Evolutionary conservation across 2,797 vertebrate genomes (phyloP).

Genomic region (Lacerta viridis): DNA sequence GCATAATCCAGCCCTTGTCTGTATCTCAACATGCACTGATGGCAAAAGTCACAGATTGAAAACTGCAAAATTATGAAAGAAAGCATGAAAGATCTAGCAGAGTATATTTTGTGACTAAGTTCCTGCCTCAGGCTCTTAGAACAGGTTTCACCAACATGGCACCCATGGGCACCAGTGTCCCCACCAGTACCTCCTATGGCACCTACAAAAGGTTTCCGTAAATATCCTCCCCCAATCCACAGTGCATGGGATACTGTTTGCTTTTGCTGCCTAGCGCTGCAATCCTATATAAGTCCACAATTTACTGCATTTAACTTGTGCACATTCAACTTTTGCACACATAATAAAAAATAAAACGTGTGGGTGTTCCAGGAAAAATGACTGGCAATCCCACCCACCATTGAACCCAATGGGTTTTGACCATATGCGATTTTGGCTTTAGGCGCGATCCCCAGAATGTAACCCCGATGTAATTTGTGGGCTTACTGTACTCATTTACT

Average conservation of each 20-base stretch:
- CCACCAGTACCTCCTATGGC: no score
- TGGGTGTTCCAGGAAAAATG: no score
- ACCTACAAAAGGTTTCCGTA: no score
- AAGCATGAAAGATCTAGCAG: constrained; percentile 7
- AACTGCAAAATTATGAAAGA: constrained; percentile 17
- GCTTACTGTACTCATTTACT: neutral
- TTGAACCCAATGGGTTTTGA: no score
- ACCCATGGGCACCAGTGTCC: no score
- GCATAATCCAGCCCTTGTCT: neutral
- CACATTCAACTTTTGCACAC: no score
- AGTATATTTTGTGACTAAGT: neutral
- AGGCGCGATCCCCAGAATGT: neutral
- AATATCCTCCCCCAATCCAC: no score
- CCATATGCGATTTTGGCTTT: no score
- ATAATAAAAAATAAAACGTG: no score
- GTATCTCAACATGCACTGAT: neutral
- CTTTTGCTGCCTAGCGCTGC: neutral
- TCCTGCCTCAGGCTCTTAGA: neutral
- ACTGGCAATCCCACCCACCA: no score
- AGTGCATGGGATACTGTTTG: no score
- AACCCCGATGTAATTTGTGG: neutral
- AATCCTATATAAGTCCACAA: neutral
- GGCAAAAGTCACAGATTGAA: neutral
- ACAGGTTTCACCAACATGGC: neutral
- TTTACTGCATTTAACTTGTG: no score